Evolutionary conservation across 2,888 invertebrate species (phyloP), one percentile per base, ranked within the genome.

Genomic region (Andrena flavipes): DNA sequence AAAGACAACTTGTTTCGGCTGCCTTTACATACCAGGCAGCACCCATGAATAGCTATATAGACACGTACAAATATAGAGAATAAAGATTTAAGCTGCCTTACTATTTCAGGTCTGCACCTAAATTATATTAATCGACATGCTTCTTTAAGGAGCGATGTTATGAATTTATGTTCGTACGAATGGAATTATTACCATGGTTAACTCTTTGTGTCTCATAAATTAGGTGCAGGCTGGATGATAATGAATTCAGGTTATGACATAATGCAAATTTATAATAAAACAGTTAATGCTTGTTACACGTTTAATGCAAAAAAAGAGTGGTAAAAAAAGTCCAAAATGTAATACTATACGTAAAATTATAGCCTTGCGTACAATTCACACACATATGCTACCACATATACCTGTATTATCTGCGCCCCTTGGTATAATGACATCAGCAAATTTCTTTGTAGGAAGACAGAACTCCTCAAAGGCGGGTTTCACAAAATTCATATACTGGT

Each of bases 401-500:
- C 98, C 98, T 94, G 97, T 96, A 94, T 99, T 99, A 93, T 99
- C 99, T 30, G 99, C 99, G 82, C 99, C 99, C 88, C 99, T 95
- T 0, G 99, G 99, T 94, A 99, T 99, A 92, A 99, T 99, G 70
- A 99, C 99, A 95, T 99, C 99, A 74, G 99, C 99, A 95, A 99
- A 99, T 94, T 99, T 99, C 95, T 99, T 99, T 0, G 99, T 99
- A 84, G 99, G 99, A 89, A 98, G 96, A 93, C 99, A 99, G 95
- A 99, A 99, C 94, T 99, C 99, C 94, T 99, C 99, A 94, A 99
- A 99, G 2, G 99, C 99, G n/a, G 99, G 99, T 94, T 99, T 99
- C 2, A 99, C 99, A 93, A 97, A 98, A 91, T 97, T 98, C 96
- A 98, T 99, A 94, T 99, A 99, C 93, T 99, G 99, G 92, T 97